Percentiles rank a stretch among this genome's conserved stretches.
Evolutionary conservation across 1,140 invertebrate genomes (phyloP).

Genomic region (Hyposmocoma kahamanoa): DNA sequence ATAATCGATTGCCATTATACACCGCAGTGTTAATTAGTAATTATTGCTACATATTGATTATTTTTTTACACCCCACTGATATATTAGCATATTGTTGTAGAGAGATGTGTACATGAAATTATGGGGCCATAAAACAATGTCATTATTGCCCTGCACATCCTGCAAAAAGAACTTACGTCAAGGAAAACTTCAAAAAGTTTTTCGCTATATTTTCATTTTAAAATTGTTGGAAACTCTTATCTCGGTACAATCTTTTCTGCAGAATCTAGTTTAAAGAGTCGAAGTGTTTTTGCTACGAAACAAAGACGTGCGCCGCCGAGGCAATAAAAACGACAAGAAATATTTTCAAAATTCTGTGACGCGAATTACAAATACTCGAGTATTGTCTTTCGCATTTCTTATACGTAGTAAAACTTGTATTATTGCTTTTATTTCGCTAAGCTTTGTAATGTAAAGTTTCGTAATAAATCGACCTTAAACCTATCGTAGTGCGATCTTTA

Average conservation of each 20-base stretch:
- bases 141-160: too few species aligned
- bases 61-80: too few species aligned
- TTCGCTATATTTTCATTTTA: slow-evolving; percentile 13
- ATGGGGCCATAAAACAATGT: too few species aligned
- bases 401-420: not conserved
- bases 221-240: slow-evolving; percentile 12
- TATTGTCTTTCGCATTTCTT: not conserved
- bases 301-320: not conserved
- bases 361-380: not conserved
- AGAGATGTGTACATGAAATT: too few species aligned
- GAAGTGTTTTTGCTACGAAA: slow-evolving; percentile 3
- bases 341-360: not conserved
- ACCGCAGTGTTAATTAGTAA: too few species aligned
- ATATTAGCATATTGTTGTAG: too few species aligned
- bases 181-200: not conserved
- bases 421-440: not conserved
- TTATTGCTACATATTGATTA: too few species aligned
- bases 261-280: slow-evolving; percentile 10
- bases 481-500: too few species aligned
- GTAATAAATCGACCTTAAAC: too few species aligned
- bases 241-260: slow-evolving; percentile 8
- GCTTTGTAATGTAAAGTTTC: too few species aligned
- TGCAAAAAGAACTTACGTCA: too few species aligned
- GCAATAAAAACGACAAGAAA: not conserved
- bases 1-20: too few species aligned